Percentiles rank a stretch among this genome's conserved stretches.
Evolutionary conservation across 1,140 invertebrate genomes (phyloP).

Genomic region (Aphelenchoides avenae): DNA sequence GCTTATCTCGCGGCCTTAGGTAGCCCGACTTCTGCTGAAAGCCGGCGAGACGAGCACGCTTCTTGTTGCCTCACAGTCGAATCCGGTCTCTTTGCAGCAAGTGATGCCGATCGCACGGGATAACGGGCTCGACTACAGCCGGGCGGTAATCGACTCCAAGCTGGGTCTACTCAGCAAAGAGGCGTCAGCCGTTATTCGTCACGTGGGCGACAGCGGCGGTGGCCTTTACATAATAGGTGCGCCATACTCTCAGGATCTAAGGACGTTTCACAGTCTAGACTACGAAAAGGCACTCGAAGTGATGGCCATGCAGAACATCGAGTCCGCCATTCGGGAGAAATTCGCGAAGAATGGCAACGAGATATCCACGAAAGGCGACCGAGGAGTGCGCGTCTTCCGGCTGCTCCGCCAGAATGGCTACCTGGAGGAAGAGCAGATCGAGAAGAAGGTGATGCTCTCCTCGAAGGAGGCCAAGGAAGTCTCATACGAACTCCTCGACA

Average conservation of each 20-base stretch:
- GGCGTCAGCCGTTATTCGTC: conserved; percentile 21
- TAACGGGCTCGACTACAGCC: conserved; percentile 8
- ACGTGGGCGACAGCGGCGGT: conserved; percentile 39
- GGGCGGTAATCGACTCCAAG: conserved; percentile 12
- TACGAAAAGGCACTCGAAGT: conserved; percentile 35
- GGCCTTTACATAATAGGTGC: conserved; percentile 39
- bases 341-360: no score
- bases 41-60: conserved; percentile 17
- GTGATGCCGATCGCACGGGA: not conserved
- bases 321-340: conserved; percentile 39
- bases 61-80: conserved; percentile 18
- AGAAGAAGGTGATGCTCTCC: conserved; percentile 41
- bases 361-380: no score
- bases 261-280: conserved; percentile 19
- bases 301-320: conserved; percentile 37
- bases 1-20: no score
- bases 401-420: conserved; percentile 23
- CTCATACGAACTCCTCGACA: conserved; percentile 29
- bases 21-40: conserved; percentile 26
- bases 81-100: conserved; percentile 21
- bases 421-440: conserved; percentile 41
- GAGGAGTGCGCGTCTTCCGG: conserved; percentile 39
- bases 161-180: conserved; percentile 23
- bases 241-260: not conserved
- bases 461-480: conserved; percentile 42